Evolutionary conservation across 2,888 invertebrate species (phyloP), one percentile per base, ranked within the genome.

Genomic region (Eristalinus sepulchralis): DNA sequence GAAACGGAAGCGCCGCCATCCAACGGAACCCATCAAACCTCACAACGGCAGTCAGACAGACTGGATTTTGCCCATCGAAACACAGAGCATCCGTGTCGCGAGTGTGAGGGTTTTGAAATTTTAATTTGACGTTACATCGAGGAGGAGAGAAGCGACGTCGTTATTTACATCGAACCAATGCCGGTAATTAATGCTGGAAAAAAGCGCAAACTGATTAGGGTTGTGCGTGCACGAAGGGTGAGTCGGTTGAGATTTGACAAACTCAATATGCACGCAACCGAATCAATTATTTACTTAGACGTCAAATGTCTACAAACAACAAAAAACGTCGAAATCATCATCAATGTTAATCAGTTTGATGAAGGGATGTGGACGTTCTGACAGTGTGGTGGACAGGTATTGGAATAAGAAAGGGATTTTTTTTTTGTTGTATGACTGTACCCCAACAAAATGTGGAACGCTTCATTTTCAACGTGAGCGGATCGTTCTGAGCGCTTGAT

Each of bases 271-370:
- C 17, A 47, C 47, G 47, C 47, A 81, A 70, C 8, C 60, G 72
- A 78, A 78, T 78, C 53, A 77, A 82, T 78, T 73, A 78, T 81
- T 85, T 81, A 85, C 60, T 57, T 39, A 70, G 70, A 81, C 76
- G 84, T 70, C 85, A 82, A 82, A 82, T 85, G 68, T 53, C 73
- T 77, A 59, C 11, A 39, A 63, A 63, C n/a, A 75, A 20, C 62
- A 63, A 70, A 71, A 10, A 72, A 71, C 60, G 60, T 68, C 85
- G 73, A 71, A 77, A 55, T 73, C 59, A 78, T 73, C 77, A 73
- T 63, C 57, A 60, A 47, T 36, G 53, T 73, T 24, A 83, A 73
- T 70, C 70, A 82, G 68, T 70, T 66, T 62, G 22, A 47, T 22
- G 36, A 47, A 17, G 68, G 22, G 60, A 27, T 27, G 27, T 5